Percentiles rank a stretch among this genome's conserved stretches.
Evolutionary conservation across 2,888 invertebrate genomes (phyloP).

Genomic region (Chrysodeixis includens): DNA sequence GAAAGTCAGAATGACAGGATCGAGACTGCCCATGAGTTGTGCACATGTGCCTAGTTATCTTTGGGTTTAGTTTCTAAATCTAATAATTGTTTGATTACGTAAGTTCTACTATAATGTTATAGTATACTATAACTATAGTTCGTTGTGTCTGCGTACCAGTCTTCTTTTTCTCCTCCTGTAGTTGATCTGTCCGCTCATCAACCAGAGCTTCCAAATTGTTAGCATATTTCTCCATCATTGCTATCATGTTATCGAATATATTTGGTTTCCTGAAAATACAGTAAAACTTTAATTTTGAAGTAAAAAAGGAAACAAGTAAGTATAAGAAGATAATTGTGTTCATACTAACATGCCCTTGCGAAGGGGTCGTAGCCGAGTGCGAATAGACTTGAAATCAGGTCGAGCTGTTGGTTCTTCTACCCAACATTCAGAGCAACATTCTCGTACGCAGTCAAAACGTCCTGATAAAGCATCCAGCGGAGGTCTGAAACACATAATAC

Average conservation of each 20-base stretch:
- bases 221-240: conserved; percentile 99
- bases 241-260: conserved; percentile 99
- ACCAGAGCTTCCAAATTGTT: conserved; percentile 98
- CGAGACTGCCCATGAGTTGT: too few species aligned
- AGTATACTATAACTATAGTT: too few species aligned
- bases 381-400: conserved; percentile 95
- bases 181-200: conserved; percentile 97
- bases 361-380: conserved; percentile 94
- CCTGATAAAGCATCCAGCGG: conserved; percentile 94
- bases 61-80: too few species aligned
- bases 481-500: conserved; percentile 88
- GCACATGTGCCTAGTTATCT: too few species aligned
- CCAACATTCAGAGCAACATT: conserved; percentile 97
- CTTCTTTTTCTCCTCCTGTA: conserved; percentile 98
- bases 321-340: not conserved
- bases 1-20: too few species aligned
- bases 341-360: conserved; percentile 95
- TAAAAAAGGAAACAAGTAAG: too few species aligned
- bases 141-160: too few species aligned
- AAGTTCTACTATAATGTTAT: too few species aligned
- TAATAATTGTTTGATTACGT: too few species aligned
- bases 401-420: conserved; percentile 93
- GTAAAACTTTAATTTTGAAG: not conserved
- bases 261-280: conserved; percentile 94
- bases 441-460: conserved; percentile 95